Base-by-base conservation (phyloP, 2,888 invertebrate species). In the Bellardia bayeri region DNA sequence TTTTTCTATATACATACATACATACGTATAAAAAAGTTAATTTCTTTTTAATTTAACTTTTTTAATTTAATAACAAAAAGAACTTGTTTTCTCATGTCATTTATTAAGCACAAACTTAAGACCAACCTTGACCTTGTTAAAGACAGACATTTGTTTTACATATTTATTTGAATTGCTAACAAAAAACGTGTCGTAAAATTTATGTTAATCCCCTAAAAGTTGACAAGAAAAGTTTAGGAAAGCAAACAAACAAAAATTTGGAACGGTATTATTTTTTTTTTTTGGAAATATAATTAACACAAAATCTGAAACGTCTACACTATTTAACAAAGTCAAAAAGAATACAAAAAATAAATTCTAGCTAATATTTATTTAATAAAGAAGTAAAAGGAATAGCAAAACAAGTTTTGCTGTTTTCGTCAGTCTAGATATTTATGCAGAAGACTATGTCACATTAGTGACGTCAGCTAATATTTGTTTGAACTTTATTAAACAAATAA, bases 121-220 rank as follows among this genome's bases (percentile, higher is more conserved):
- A 61, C 37, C 7, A 58, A 45, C 74, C 74, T 61, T 74, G 58
- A 74, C 30, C 56, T 74, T 45, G 58, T 33, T 49, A 58, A 7
- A 14, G 37, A 6, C 61, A 14, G 61, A 9, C 23, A 56, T 37
- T 61, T 61, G 14, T 3, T 9, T 13, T n/a, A n/a, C n/a, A n/a
- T 23, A 0, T 58, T 23, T 56, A 56, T 45, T 42, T 66, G 23
- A 45, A 13, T 40, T 40, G 6, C 8, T n/a, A 16, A 42, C 66
- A 66, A 23, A 66, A 7, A 30, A 13, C 4, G 33, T 61, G 8
- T 61, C 11, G 14, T 8, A 45, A 6, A 74, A 74, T 45, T 58
- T 58, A 45, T 14, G n/a, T 45, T 45, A 74, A 58, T 58, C 42
- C 58, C 45, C 42, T 45, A 42, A 74, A 74, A 74, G 58, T 14